Percentiles rank a stretch among this genome's conserved stretches.
Conservation (phyloP, 2,888 invertebrate genomes). For the Drepana falcataria region DNA sequence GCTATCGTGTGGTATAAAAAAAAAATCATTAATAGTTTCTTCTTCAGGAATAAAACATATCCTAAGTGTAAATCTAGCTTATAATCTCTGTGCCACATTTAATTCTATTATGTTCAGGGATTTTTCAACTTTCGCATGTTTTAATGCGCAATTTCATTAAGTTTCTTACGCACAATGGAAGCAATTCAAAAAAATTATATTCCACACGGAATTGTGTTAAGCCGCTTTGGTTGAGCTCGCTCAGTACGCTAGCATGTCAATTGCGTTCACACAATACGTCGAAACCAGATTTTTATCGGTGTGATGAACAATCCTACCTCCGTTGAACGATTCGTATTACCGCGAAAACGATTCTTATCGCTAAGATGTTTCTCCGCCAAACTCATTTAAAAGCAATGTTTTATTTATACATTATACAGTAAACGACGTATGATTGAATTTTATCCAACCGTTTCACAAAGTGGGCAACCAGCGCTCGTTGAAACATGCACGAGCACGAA, state of each 20-base stretch:
- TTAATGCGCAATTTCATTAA: too few species aligned
- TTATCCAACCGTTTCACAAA: slow-evolving; percentile 33
- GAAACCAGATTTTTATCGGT: neutral
- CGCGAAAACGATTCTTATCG: neutral
- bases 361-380: neutral
- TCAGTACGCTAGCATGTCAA: neutral
- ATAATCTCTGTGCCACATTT: too few species aligned
- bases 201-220: neutral
- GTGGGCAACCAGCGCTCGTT: slow-evolving; percentile 49
- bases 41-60: too few species aligned
- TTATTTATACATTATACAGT: neutral
- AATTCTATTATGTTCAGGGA: too few species aligned
- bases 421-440: slow-evolving; percentile 5
- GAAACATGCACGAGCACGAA: slow-evolving; percentile 45
- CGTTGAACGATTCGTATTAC: neutral
- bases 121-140: too few species aligned
- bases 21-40: too few species aligned
- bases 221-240: neutral
- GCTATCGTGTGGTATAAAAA: too few species aligned
- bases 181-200: neutral
- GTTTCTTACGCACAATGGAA: too few species aligned
- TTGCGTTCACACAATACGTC: neutral
- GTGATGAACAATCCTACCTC: neutral
- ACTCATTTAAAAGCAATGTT: neutral
- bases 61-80: too few species aligned